These are phyloP conservation scores for Caenorhabditis wallacei DNA, from an alignment of 2,888 invertebrate species.

Conservation along the genomic window DNA sequence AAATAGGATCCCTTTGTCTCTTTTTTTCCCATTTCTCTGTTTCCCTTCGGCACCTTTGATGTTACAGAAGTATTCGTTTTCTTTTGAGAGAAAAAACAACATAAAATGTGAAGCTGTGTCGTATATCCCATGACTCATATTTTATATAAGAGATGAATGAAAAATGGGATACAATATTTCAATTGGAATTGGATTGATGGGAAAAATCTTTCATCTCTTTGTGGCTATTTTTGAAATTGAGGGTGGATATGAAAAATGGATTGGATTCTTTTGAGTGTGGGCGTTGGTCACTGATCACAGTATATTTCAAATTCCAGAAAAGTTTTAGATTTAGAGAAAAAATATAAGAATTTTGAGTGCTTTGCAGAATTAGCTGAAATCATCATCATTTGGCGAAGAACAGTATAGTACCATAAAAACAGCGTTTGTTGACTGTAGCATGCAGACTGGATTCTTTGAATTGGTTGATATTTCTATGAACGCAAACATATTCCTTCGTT, in stretches of 20 bases:
- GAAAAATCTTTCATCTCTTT: background rate
- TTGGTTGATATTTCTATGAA: constrained; percentile 3
- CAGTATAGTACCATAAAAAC: constrained; percentile 24
- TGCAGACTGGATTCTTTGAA: constrained; percentile 1
- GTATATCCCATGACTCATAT: constrained; percentile 1
- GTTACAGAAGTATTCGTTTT: background rate
- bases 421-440: constrained; percentile 27
- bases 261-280: no score
- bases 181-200: background rate
- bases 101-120: constrained; percentile 31
- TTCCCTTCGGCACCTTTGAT: background rate
- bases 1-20: background rate
- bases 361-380: constrained; percentile 34
- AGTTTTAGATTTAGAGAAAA: no score
- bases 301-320: no score
- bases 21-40: background rate
- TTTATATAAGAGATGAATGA: constrained; percentile 8
- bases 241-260: background rate
- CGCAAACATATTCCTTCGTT: constrained; percentile 29
- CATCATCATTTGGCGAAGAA: background rate
- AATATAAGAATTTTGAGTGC: background rate
- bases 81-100: constrained; percentile 34
- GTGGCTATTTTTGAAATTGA: background rate
- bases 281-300: no score
- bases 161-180: constrained; percentile 19